Evolutionary conservation across 2,113 vertebrate genomes (phyloP), one percentile per base, ranked within the genome.

Genomic region (Oncorhynchus nerka): DNA sequence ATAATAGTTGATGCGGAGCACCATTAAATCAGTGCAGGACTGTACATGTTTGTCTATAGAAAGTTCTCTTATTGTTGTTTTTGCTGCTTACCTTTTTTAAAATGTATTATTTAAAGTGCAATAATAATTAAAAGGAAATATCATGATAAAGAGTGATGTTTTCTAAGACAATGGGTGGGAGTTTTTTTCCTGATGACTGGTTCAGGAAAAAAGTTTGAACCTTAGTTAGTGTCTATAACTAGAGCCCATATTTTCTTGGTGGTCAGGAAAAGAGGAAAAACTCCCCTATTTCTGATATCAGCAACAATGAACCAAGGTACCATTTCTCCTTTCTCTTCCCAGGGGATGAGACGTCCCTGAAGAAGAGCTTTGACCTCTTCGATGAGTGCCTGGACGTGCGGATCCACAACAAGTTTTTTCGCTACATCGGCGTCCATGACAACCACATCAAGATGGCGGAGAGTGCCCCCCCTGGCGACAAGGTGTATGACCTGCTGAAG

Each of bases 331-430:
- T 59, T 8, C 24, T 51, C 12, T 57, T 45, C 64, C 70, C 9
- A 94, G 93, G 89, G 13, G 91, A 92, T 0, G 92, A 94, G n/a
- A 87, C 80, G 7, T 94, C 93, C 24, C 84, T 94, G 4, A 93
- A 78, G 87, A 93, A 89, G 85, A 93, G 92, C 86, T 94, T 94
- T 1, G 93, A 94, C 68, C 57, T 94, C 78, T 94, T 94, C 5
- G 92, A 93, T 16, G 88, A 92, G 78, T 83, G 82, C 70, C 86
- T 94, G 88, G 92, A 94, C 0, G 89, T 93, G 13, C 87, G 89
- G 82, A 90, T 93, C 83, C 92, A 93, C 70, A 94, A 93, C 88
- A 93, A 92, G 84, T 94, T 94, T 86, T 94, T 94, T 85, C 74
- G 93, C 16, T 74, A 76, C 82, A 92, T 94, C 3, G 93, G 93